Evolutionary conservation across 2,113 vertebrate species (phyloP).

Genomic region (Rissa tridactyla): DNA sequence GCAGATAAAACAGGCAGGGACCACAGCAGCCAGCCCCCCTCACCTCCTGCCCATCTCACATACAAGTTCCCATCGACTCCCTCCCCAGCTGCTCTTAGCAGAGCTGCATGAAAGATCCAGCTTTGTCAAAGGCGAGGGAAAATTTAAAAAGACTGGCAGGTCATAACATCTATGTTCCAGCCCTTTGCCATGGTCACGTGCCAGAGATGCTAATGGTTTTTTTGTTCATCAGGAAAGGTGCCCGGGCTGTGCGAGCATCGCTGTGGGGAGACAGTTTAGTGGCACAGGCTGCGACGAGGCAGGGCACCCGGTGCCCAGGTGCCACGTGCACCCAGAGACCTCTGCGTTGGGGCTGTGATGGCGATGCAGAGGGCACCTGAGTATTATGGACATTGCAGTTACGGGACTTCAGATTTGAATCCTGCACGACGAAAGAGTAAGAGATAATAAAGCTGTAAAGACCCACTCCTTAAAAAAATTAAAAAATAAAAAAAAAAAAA

Average conservation of each 20-base stretch:
- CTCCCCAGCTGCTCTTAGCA: not conserved
- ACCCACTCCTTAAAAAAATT: not conserved
- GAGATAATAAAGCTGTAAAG: not conserved
- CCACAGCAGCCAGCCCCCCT: not conserved
- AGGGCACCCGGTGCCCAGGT: not conserved
- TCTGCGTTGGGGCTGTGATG: not conserved
- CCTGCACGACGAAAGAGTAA: not conserved
- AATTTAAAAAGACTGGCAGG: not conserved
- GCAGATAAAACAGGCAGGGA: not conserved
- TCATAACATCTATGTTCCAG: not conserved
- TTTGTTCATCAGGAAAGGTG: not conserved
- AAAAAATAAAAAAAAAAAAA: no score
- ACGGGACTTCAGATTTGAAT: not conserved
- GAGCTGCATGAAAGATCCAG: not conserved
- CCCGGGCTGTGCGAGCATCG: accelerated
- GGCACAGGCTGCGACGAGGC: not conserved
- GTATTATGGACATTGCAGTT: accelerated
- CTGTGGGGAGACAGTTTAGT: not conserved
- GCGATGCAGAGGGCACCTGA: not conserved
- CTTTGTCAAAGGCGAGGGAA: not conserved
- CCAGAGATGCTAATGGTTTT: not conserved
- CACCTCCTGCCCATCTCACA: not conserved
- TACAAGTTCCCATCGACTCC: not conserved
- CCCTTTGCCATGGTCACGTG: not conserved
- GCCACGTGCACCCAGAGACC: accelerated